Base-by-base conservation (phyloP, 2,113 vertebrate species). In the Stigmatopora nigra region DNA sequence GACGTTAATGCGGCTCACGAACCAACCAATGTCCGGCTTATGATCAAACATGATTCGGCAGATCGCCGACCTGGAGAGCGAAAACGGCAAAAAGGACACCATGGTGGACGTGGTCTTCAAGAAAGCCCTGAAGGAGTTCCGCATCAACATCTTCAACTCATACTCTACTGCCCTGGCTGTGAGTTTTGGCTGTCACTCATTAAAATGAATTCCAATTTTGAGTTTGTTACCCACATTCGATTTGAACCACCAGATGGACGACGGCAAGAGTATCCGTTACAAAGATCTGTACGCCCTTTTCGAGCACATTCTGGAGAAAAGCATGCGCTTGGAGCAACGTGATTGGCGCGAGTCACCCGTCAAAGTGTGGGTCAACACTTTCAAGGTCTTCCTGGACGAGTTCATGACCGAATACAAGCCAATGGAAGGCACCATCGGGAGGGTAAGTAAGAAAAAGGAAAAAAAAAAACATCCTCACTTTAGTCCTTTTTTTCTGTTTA, bases 311-410 rank as follows among this genome's bases (percentile, higher is more conserved):
- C 86, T 98, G 79, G 95, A 98, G 86, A 98, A 98, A 86, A 96
- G 90, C 12, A 96, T 98, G 95, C 92, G 92, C 2, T 90, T 92
- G 74, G 94, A 97, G 68, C 95, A 97, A 78, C 89, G 94, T 48
- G 92, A 93, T 85, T 97, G 94, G 94, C 92, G 88, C n/a, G 95
- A 98, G 79, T 96, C 95, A 8, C 95, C 95, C 9, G 94, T 98
- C 20, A 93, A 93, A 84, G 96, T 98, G 59, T 97, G 96, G 95
- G 95, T 98, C 78, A 98, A 98, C 84, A 98, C 94, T 61, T 98
- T 98, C 77, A 98, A 98, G 88, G 94, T 98, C 63, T 98, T 98
- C 85, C 88, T 98, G 83, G 96, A 98, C 77, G 95, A 98, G 85
- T 98, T 98, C 64, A 95, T 98, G 94, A 92, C 91, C 0, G 94